Evolutionary conservation across 1,140 invertebrate genomes (phyloP).

Genomic region (Drosophila oshimai): DNA sequence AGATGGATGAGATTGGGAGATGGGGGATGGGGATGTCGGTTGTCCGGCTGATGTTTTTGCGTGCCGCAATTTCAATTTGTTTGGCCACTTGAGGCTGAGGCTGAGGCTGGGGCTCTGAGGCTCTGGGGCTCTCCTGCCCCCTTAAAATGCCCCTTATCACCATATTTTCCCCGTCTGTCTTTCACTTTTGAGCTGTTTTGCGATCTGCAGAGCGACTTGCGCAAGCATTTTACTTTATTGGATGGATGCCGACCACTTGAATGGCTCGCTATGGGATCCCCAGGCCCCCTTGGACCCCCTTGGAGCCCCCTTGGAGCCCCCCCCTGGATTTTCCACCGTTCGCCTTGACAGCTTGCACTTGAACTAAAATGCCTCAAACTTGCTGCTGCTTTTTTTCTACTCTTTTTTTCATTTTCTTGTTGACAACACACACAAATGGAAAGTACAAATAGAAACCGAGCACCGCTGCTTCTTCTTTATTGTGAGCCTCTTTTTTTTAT

Average conservation of each 20-base stretch:
- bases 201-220: conserved; percentile 57
- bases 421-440: conserved; percentile 60
- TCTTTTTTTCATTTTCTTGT: conserved; percentile 1
- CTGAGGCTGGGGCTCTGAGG: too few species aligned
- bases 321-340: neutral
- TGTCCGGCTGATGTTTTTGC: conserved; percentile 69
- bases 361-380: conserved; percentile 74
- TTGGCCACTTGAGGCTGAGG: conserved; percentile 62
- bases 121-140: conserved; percentile 27
- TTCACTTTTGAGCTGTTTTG: conserved; percentile 59
- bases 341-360: conserved; percentile 68
- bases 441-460: conserved; percentile 79
- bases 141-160: neutral
- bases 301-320: neutral
- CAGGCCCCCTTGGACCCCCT: neutral
- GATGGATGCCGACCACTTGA: conserved; percentile 53
- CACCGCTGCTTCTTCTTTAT: conserved; percentile 7
- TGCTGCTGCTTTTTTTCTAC: conserved; percentile 17
- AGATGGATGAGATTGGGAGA: neutral
- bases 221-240: conserved; percentile 73
- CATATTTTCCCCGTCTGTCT: conserved; percentile 36
- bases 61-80: conserved; percentile 78
- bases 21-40: conserved; percentile 4
- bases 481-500: neutral
- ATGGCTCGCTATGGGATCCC: conserved; percentile 11